Base-by-base conservation (phyloP, 2,797 vertebrate genomes). In the Capromys pilorides region DNA sequence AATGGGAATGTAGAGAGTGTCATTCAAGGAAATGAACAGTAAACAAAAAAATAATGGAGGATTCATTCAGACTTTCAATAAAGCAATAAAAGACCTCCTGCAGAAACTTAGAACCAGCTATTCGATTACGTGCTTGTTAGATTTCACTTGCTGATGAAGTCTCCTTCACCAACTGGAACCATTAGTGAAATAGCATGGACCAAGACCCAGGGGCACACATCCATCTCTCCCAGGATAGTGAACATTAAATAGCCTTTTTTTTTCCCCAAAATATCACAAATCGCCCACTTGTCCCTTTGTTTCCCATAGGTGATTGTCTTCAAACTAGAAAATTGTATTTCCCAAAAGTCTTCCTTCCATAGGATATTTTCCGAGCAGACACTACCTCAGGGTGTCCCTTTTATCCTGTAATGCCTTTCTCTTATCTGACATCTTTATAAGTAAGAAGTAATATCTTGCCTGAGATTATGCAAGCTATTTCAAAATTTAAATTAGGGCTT, bases 401-500 rank as follows among this genome's bases (percentile, higher is more conserved):
- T 49, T 85, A 73, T 64, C 85, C 39, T 22, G 67, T 28, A 33
- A 79, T 79, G 82, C 33, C 5, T 2, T 5, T 80, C 10, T 82
- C 28, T 54, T 79, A 62, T 88, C 7, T 45, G 71, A 51, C 6
- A 78, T 5, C 1, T 77, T 86, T 54, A n/a, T 19, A 85, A 24
- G 71, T 90, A 64, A 90, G 88, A 87, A 28, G 16, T 41, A 80
- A 12, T 61, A n/a, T 39, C 24, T 91, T 80, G 13, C 59, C 59
- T 79, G 16, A 83, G 36, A 91, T 33, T 41, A 59, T 21, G 79
- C 54, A 79, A 80, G 82, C 28, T 33, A 87, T 90, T 90, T 87
- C 26, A 73, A 84, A 83, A 89, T 91, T 66, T 79, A 86, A 94
- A 95, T 92, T 85, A 81, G 24, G 16, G 21, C 24, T 86, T 93